These are phyloP conservation scores for Acronicta aceris DNA, from an alignment of 2,888 invertebrate genomes.

Conservation along the genomic window DNA sequence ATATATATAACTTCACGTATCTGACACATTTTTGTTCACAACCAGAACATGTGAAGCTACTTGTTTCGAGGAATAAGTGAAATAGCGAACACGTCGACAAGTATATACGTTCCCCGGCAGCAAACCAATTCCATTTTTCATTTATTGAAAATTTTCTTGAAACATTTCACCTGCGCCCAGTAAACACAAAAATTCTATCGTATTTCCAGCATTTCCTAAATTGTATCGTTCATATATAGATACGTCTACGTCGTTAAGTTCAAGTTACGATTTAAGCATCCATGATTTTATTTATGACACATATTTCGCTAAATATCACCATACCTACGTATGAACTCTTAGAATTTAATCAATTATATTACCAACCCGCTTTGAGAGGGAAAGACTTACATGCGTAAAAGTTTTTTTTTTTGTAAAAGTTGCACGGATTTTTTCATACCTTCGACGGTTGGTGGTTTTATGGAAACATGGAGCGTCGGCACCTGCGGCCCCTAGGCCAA, in stretches of 20 bases:
- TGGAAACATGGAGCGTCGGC: slow-evolving; percentile 61
- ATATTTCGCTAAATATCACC: slow-evolving; percentile 22
- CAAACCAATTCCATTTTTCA: slow-evolving; percentile 78
- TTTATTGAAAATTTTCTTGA: slow-evolving; percentile 74
- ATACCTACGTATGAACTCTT: neutral
- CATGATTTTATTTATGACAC: slow-evolving; percentile 38
- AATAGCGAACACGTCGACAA: slow-evolving; percentile 50
- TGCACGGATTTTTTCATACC: slow-evolving; percentile 36
- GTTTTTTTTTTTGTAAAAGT: slow-evolving; percentile 29
- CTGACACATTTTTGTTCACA: slow-evolving; percentile 23
- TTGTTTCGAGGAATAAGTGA: slow-evolving; percentile 19
- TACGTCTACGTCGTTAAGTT: slow-evolving; percentile 17
- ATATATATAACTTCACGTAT: too few species aligned
- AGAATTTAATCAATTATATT: slow-evolving; percentile 22
- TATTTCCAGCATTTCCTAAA: slow-evolving; percentile 66
- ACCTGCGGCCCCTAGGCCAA: slow-evolving; percentile 74
- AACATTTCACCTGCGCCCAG: slow-evolving; percentile 80
- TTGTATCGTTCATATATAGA: slow-evolving; percentile 15
- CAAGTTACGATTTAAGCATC: slow-evolving; percentile 25
- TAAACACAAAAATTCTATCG: slow-evolving; percentile 76
- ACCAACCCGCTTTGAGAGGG: slow-evolving; percentile 22
- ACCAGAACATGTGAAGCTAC: slow-evolving; percentile 2
- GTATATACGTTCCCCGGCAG: slow-evolving; percentile 57
- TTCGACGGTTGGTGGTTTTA: slow-evolving; percentile 59
- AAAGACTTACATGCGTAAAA: slow-evolving; percentile 32